phyloP scores from a whole-genome alignment of 2,113 vertebrate species.

The Piliocolobus tephrosceles region DNA sequence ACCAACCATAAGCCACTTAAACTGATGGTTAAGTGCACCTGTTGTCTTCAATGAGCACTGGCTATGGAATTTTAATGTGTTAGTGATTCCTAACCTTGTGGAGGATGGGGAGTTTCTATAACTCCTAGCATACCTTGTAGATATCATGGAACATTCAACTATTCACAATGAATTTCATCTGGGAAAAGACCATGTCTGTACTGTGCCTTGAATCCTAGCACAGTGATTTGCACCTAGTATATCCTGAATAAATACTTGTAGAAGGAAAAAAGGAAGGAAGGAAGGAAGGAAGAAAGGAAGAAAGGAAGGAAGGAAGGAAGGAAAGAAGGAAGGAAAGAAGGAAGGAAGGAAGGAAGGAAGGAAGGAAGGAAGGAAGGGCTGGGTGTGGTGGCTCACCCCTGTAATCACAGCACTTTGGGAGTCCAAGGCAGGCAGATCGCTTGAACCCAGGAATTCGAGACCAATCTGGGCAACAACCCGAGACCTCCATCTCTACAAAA shows the following conservation, averaged over 20 bases:
- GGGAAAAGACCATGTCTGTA: background rate
- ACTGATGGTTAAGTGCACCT: background rate
- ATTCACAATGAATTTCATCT: background rate
- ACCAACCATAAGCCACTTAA: background rate
- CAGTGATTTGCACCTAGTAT: background rate
- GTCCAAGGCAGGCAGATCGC: too few species aligned
- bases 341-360: too few species aligned
- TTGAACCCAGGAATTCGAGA: too few species aligned
- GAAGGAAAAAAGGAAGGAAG: background rate
- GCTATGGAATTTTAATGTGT: background rate
- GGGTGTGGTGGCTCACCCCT: too few species aligned
- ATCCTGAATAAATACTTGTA: background rate
- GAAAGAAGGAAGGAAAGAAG: background rate
- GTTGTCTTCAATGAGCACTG: background rate
- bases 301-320: fast-evolving
- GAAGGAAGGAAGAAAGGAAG: too few species aligned
- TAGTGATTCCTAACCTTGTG: background rate
- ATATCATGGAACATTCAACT: background rate
- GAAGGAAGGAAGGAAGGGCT: fast-evolving
- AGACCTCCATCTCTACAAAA: too few species aligned
- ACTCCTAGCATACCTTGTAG: background rate
- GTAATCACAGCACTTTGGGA: too few species aligned
- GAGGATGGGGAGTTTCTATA: background rate
- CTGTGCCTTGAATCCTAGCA: background rate
- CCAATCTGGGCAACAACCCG: too few species aligned